A percentile compares a stretch with the other conserved stretches of the same genome.
phyloP scores from a whole-genome alignment of 2,113 vertebrate genomes.

The Porphyrio hochstetteri region DNA sequence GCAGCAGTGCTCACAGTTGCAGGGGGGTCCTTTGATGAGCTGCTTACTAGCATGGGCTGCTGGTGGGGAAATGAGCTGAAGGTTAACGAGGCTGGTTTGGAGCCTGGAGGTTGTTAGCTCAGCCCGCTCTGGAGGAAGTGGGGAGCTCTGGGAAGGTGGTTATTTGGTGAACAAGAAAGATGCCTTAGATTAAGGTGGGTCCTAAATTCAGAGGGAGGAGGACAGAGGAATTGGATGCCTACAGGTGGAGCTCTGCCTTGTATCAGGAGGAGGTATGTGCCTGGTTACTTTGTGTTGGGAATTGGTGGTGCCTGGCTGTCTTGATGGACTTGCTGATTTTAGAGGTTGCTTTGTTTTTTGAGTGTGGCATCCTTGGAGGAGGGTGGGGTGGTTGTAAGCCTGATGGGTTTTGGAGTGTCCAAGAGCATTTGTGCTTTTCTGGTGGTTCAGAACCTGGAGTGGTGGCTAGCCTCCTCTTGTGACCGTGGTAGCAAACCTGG shows the following conservation, averaged over 20 bases:
- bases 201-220: background rate
- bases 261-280: rapidly evolving
- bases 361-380: background rate
- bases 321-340: background rate
- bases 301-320: background rate
- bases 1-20: background rate
- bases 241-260: background rate
- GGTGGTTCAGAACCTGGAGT: background rate
- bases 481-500: rapidly evolving
- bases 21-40: background rate
- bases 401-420: background rate
- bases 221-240: background rate
- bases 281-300: background rate
- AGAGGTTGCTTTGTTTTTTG: background rate
- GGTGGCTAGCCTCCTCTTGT: background rate
- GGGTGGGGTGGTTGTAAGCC: background rate
- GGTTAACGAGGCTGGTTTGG: background rate
- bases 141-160: background rate
- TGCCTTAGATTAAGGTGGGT: background rate
- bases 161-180: background rate
- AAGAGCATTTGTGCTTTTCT: background rate
- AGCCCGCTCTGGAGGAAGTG: background rate
- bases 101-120: background rate
- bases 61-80: rapidly evolving
- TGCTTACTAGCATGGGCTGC: background rate